phyloP scores from a whole-genome alignment of 2,888 invertebrate species.

The Chalcosyrphus nemorum region DNA sequence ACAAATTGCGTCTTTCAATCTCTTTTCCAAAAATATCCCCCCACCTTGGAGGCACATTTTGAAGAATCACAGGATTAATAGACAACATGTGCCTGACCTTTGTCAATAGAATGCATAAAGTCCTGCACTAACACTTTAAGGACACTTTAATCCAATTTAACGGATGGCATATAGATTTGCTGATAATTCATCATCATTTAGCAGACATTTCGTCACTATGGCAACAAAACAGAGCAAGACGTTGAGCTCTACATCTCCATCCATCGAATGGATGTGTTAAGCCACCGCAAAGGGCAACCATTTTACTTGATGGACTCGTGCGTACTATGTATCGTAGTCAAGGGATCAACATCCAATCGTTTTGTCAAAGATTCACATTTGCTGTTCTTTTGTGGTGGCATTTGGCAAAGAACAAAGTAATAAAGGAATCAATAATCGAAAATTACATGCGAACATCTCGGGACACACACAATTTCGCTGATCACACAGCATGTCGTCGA shows the following conservation, averaged over 20 bases:
- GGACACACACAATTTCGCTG: background rate
- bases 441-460: background rate
- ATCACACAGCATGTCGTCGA: background rate
- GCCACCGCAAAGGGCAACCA: background rate
- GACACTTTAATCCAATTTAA: background rate
- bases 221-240: background rate
- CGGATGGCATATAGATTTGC: background rate
- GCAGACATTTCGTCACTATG: slow-evolving; percentile 3
- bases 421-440: slow-evolving; percentile 31
- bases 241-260: background rate
- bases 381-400: slow-evolving; percentile 28
- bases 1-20: background rate
- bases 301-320: slow-evolving; percentile 42
- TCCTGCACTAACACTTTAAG: background rate
- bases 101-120: background rate
- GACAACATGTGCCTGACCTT: slow-evolving; percentile 5
- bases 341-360: slow-evolving; percentile 9
- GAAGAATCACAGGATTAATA: background rate
- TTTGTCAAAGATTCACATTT: slow-evolving; percentile 17
- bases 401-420: slow-evolving; percentile 7
- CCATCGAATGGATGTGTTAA: background rate
- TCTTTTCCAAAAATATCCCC: background rate
- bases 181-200: slow-evolving; percentile 27
- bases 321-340: slow-evolving; percentile 20
- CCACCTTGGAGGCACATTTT: background rate